These are phyloP conservation scores for Tachina lurida DNA, from an alignment of 2,888 invertebrate species.

Conservation along the genomic window DNA sequence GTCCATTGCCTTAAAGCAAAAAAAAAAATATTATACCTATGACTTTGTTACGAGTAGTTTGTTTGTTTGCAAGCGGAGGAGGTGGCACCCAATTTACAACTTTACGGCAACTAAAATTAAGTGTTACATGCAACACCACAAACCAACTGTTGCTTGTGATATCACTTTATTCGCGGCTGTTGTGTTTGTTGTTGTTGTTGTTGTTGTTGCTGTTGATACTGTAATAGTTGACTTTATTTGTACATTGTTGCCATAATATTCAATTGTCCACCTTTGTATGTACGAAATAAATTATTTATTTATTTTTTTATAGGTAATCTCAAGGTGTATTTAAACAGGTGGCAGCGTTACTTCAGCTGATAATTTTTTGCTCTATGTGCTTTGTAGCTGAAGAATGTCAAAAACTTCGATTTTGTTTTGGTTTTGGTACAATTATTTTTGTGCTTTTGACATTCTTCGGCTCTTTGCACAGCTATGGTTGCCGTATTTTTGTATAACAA, in stretches of 20 bases:
- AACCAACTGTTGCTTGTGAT: slow-evolving; percentile 56
- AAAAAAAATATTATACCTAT: too few relatives aligned
- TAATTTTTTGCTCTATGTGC: too few relatives aligned
- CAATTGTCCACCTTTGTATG: slow-evolving; percentile 47
- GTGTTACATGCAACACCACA: slow-evolving; percentile 37
- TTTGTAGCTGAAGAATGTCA: too few relatives aligned
- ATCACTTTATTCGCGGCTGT: too few relatives aligned
- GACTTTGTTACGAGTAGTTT: too few relatives aligned
- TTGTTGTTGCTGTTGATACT: neutral
- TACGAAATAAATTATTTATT: neutral
- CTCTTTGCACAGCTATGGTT: too few relatives aligned
- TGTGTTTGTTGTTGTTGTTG: neutral
- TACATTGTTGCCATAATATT: slow-evolving; percentile 48
- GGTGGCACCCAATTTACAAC: slow-evolving; percentile 76
- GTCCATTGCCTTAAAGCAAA: neutral
- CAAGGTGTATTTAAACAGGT: too few relatives aligned
- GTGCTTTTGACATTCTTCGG: too few relatives aligned
- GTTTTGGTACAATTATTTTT: too few relatives aligned
- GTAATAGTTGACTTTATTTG: slow-evolving; percentile 34
- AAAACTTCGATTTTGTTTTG: too few relatives aligned
- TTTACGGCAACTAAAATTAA: slow-evolving; percentile 36
- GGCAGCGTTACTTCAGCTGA: too few relatives aligned
- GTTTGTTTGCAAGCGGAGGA: slow-evolving; percentile 69
- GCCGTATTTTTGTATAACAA: too few relatives aligned
- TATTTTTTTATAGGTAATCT: slow-evolving; percentile 5